A percentile compares a stretch with the other conserved stretches of the same genome.
Conservation (phyloP, 2,113 vertebrate genomes). For the Microcebus tavaratra region DNA sequence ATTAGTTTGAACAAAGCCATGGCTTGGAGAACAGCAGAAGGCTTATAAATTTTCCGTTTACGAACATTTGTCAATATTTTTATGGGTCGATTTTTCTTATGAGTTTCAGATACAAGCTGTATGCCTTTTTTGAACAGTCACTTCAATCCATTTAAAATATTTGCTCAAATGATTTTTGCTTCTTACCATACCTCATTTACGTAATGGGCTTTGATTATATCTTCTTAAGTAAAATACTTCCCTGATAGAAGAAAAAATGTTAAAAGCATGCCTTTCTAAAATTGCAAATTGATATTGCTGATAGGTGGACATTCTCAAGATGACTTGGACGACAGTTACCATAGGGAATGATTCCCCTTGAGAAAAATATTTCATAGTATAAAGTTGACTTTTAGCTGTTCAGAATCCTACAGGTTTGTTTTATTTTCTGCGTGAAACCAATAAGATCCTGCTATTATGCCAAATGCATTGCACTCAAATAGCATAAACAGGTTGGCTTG, state of each 20-base stretch:
- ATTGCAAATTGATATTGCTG: neutral
- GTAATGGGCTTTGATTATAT: neutral
- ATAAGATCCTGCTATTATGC: slow-evolving; percentile 33
- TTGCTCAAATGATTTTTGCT: slow-evolving; percentile 62
- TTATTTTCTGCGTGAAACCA: neutral
- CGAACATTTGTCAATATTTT: slow-evolving; percentile 9
- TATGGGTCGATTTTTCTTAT: slow-evolving; percentile 38
- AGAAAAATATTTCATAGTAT: neutral
- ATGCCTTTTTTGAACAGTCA: slow-evolving; percentile 57
- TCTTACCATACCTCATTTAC: slow-evolving; percentile 48
- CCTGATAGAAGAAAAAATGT: neutral
- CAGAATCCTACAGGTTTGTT: neutral
- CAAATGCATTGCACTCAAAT: neutral
- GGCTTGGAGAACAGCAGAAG: neutral
- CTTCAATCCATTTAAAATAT: slow-evolving; percentile 76
- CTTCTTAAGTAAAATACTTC: neutral
- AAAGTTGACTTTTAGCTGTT: neutral
- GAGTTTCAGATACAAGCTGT: neutral
- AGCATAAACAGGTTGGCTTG: slow-evolving; percentile 43
- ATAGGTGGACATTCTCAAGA: neutral
- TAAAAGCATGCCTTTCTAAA: neutral
- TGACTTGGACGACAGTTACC: neutral
- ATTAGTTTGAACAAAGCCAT: slow-evolving; percentile 32
- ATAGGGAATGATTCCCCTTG: neutral
- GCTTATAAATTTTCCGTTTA: neutral